Evolutionary conservation across 2,888 invertebrate genomes (phyloP).

Genomic region (Xestia xanthographa): DNA sequence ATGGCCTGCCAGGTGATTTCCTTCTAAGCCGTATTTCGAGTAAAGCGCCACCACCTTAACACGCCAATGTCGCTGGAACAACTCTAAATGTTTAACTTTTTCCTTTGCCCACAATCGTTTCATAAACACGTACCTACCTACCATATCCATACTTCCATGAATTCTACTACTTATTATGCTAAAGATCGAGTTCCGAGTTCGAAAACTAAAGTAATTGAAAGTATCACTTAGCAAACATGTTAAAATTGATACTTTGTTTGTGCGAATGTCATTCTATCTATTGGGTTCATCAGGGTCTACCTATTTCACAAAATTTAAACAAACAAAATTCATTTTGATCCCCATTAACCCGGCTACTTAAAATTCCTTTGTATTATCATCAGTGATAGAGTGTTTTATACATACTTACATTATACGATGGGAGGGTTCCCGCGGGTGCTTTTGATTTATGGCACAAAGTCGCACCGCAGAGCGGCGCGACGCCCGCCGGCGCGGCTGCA

Average conservation of each 20-base stretch:
- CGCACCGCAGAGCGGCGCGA: slow-evolving; percentile 76
- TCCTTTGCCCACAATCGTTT: slow-evolving; percentile 35
- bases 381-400: slow-evolving; percentile 79
- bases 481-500: slow-evolving; percentile 74
- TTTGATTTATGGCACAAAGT: slow-evolving; percentile 88
- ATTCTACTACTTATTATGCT: background rate
- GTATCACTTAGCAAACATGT: background rate
- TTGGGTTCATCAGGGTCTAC: background rate
- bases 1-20: slow-evolving; percentile 90
- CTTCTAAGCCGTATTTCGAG: slow-evolving; percentile 88
- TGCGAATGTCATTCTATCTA: background rate
- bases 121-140: background rate
- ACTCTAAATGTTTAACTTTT: slow-evolving; percentile 78
- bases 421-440: slow-evolving; percentile 83
- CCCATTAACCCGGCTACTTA: slow-evolving; percentile 57
- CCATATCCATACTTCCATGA: background rate
- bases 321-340: slow-evolving; percentile 66
- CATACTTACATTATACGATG: slow-evolving; percentile 78
- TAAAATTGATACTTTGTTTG: background rate
- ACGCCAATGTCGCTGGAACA: slow-evolving; percentile 85
- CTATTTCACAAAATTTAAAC: slow-evolving; percentile 8
- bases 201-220: background rate
- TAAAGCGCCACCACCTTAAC: slow-evolving; percentile 83
- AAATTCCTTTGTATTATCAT: slow-evolving; percentile 74
- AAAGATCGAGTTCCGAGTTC: background rate